Evolutionary conservation across 2,113 vertebrate species (phyloP), one percentile per base, ranked within the genome.

Genomic region (Muscicapa adusta): DNA sequence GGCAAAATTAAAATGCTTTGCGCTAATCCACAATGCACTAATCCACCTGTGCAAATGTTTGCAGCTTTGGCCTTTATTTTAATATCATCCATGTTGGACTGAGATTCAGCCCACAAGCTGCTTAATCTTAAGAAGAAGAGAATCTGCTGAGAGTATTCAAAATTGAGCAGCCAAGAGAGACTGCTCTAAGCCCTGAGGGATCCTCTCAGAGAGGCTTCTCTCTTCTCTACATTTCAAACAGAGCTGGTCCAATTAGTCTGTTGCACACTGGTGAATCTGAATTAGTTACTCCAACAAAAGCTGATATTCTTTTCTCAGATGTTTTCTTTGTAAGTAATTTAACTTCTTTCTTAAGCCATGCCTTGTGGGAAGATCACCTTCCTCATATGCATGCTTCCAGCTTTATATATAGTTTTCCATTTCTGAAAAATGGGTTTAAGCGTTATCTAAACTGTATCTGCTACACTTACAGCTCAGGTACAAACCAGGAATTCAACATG

Each of bases 271-370:
- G 75, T 96, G 92, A 93, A 93, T 93, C 83, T 93, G 92, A 93
- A 93, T 96, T 94, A 96, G 95, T 96, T 85, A 88, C 48, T 93
- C 67, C 75, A 90, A 83, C 79, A 93, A 91, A 95, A 74, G 82
- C 56, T 73, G 63, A 74, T 86, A 74, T 13, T 92, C 50, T 91
- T 81, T 93, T 82, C 91, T 92, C 58, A 85, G 81, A 86, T 91
- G 74, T 88, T 91, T 95, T 90, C 72, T 93, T 93, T 95, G 63
- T 85, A 58, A 79, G 87, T 89, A 85, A 85, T 88, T 93, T 89
- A 56, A 78, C 61, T 95, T 92, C 45, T 40, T 91, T 68, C 76
- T 94, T 92, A 91, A 96, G 74, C 28, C 43, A 16, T 67, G 40
- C 67, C 85, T 67, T 85, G 19, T 94, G 94, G 82, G 75, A 88